Evolutionary conservation across 2,888 invertebrate species (phyloP).

Genomic region (Noctuana brunneofusca): DNA sequence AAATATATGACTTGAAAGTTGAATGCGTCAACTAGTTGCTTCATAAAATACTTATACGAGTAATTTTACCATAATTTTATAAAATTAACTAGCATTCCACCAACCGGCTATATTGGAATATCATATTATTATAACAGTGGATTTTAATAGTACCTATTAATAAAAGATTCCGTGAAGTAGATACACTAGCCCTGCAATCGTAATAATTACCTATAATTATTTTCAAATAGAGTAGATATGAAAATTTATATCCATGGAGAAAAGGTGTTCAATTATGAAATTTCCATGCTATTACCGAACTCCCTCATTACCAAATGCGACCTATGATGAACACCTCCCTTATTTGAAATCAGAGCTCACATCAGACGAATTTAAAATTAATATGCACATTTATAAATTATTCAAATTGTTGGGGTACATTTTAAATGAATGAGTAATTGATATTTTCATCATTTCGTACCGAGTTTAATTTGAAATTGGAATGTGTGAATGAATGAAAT

Average conservation of each 20-base stretch:
- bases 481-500: conserved; percentile 16
- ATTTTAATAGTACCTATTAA: too few relatives aligned
- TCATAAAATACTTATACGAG: too few relatives aligned
- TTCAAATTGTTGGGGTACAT: conserved; percentile 41
- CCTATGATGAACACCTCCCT: conserved; percentile 29
- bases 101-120: too few relatives aligned
- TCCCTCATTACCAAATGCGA: conserved; percentile 22
- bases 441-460: conserved; percentile 39
- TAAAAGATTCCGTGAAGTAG: too few relatives aligned
- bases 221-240: not conserved
- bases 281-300: conserved; percentile 23
- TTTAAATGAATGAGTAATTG: conserved; percentile 41
- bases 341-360: conserved; percentile 31
- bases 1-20: too few relatives aligned
- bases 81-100: too few relatives aligned
- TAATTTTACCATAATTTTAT: too few relatives aligned
- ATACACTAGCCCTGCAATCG: too few relatives aligned
- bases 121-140: too few relatives aligned
- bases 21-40: too few relatives aligned
- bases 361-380: conserved; percentile 37
- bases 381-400: conserved; percentile 40
- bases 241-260: not conserved
- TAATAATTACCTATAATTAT: too few relatives aligned
- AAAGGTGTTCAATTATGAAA: conserved; percentile 19
- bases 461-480: conserved; percentile 26